These are phyloP conservation scores for Pipistrellus pipistrellus DNA, from an alignment of 2,797 vertebrate genomes.

Conservation along the genomic window DNA sequence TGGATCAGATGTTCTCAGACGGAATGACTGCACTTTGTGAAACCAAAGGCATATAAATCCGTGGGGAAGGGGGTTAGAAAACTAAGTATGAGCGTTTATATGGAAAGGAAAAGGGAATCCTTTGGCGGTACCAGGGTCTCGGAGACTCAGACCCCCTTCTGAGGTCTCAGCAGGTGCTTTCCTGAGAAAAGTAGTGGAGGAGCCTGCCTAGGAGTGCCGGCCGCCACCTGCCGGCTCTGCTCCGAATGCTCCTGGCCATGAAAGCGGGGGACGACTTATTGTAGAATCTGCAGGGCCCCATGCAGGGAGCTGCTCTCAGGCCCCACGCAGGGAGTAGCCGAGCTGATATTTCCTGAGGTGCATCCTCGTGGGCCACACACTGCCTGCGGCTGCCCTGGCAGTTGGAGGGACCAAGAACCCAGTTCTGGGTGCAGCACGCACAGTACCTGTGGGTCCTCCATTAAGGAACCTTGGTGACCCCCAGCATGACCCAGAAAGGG, in stretches of 20 bases:
- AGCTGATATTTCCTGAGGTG: background rate
- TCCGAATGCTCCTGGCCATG: background rate
- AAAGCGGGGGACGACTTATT: background rate
- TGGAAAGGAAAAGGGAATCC: background rate
- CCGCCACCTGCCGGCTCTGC: too few relatives aligned
- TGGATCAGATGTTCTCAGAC: background rate
- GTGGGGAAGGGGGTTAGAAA: background rate
- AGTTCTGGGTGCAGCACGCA: background rate
- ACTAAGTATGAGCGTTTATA: background rate
- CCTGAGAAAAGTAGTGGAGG: background rate
- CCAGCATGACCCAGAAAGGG: background rate
- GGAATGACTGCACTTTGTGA: background rate
- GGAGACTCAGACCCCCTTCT: background rate
- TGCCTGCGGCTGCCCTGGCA: background rate
- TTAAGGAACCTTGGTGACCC: background rate
- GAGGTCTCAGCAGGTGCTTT: background rate
- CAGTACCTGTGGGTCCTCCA: background rate
- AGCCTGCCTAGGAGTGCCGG: background rate
- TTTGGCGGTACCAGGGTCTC: background rate
- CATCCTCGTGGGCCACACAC: background rate
- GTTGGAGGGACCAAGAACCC: background rate
- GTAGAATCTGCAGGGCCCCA: background rate
- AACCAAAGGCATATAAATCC: background rate
- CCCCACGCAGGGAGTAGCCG: background rate
- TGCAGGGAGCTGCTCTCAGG: background rate